Evolutionary conservation across 2,888 invertebrate species (phyloP), one percentile per base, ranked within the genome.

Genomic region (Andrena flavipes): DNA sequence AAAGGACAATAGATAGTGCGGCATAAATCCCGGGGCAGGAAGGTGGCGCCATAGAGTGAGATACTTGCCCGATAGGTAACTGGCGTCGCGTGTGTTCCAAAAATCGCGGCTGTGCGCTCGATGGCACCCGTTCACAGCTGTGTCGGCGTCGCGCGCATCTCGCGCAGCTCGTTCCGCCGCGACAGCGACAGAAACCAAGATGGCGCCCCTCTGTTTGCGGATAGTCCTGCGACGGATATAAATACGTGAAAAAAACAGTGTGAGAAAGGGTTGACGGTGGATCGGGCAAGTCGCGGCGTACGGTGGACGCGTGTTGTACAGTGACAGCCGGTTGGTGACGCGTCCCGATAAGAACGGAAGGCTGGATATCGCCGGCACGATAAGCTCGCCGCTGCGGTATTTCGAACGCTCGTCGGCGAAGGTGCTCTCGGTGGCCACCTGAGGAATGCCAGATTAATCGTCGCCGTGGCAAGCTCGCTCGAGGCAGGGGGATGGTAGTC

Each of bases 381-480:
- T 51, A 51, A 51, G 20, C 56, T 10, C 54, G 51, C 69, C 49
- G 69, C 60, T 48, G 76, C 77, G 73, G 71, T 75, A 69, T 64
- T 87, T 68, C 77, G 82, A 76, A 72, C 76, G 23, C 23, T 56
- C 26, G 80, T 76, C 78, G 84, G 85, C 81, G 87, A 85, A 91
- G 94, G 82, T 95, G 95, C 33, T 95, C 95, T n/a, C 95, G 94
- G 79, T 95, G 95, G 91, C 95, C 95, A 84, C 91, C 95, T 88
- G 95, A 91, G 91, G 91, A 91, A 91, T 91, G 91, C 86, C 80
- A 85, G 85, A 86, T 87, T 81, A 76, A 56, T 80, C 70, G 74
- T 64, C 69, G 76, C 56, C 23, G 56, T 56, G 56, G 30, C 33
- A 76, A 20, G 78, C 67, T 69, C 51, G 63, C 65, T 77, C 68